Evolutionary conservation across 2,113 vertebrate genomes (phyloP).

Genomic region (Lathamus discolor): DNA sequence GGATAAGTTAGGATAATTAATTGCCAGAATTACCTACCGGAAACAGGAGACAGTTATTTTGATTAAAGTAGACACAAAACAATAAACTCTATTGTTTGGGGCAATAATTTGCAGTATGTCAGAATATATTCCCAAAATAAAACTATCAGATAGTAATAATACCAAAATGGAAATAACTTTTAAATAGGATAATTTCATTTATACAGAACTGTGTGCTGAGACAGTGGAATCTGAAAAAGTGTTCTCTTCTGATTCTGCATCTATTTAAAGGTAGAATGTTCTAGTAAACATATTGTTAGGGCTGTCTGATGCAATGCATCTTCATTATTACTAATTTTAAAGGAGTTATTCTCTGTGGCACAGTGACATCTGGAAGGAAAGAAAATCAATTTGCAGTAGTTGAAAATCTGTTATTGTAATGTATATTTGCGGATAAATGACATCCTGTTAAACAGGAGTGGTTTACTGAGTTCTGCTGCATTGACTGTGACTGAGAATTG

Average conservation of each 20-base stretch:
- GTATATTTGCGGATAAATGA: conserved; percentile 3
- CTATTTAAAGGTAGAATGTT: conserved; percentile 34
- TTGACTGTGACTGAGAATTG: not conserved
- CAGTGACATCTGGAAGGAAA: conserved; percentile 23
- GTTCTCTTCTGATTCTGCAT: conserved; percentile 4
- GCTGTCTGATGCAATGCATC: conserved; percentile 46
- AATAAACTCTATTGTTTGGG: not conserved
- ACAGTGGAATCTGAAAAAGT: not conserved
- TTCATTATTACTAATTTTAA: conserved; percentile 48
- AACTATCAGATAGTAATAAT: not conserved
- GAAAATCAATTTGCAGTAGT: conserved; percentile 31
- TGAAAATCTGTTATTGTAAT: conserved; percentile 13
- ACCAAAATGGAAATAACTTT: conserved; percentile 26
- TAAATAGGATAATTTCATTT: conserved; percentile 25
- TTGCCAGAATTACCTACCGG: not conserved
- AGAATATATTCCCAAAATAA: not conserved
- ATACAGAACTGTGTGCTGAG: not conserved
- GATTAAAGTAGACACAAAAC: not conserved
- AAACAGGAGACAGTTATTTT: not conserved
- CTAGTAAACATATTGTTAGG: conserved; percentile 56
- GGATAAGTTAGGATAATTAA: not conserved
- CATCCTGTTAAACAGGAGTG: not conserved
- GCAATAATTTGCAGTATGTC: not conserved
- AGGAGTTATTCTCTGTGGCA: conserved; percentile 16
- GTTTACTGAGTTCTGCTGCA: not conserved